Evolutionary conservation across 2,888 invertebrate species (phyloP).

Genomic region (Drosophila koepferae): DNA sequence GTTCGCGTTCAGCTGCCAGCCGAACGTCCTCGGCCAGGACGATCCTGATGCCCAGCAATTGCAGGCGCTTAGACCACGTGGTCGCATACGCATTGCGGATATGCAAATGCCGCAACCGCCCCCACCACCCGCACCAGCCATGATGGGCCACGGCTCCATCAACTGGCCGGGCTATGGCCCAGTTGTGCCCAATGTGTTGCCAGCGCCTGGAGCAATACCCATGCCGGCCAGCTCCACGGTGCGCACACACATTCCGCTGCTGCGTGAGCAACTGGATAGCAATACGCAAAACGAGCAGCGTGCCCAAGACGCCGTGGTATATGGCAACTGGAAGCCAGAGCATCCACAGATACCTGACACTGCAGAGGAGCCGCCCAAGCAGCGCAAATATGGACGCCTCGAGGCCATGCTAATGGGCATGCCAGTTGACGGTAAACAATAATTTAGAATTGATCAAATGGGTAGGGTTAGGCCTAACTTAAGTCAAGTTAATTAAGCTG

Average conservation of each 20-base stretch:
- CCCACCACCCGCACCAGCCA: slow-evolving; percentile 15
- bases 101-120: slow-evolving; percentile 42
- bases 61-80: slow-evolving; percentile 55
- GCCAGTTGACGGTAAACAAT: slow-evolving; percentile 56
- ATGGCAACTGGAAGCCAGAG: slow-evolving; percentile 81
- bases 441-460: background rate
- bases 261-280: slow-evolving; percentile 47
- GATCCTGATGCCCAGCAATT: slow-evolving; percentile 57
- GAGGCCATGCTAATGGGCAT: slow-evolving; percentile 74
- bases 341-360: slow-evolving; percentile 64
- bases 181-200: slow-evolving; percentile 17
- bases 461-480: background rate
- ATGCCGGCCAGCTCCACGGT: slow-evolving; percentile 58
- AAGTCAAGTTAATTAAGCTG: no score
- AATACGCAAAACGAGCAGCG: slow-evolving; percentile 25
- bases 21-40: slow-evolving; percentile 18
- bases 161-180: slow-evolving; percentile 48
- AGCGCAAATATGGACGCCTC: slow-evolving; percentile 61
- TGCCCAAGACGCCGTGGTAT: slow-evolving; percentile 71
- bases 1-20: slow-evolving; percentile 11
- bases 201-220: slow-evolving; percentile 19
- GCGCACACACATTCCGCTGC: slow-evolving; percentile 68
- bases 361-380: slow-evolving; percentile 40
- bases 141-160: slow-evolving; percentile 8
- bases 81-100: slow-evolving; percentile 70